Percentiles rank a stretch among this genome's conserved stretches.
phyloP scores from a whole-genome alignment of 2,888 invertebrate genomes.

The Salticus scenicus region DNA sequence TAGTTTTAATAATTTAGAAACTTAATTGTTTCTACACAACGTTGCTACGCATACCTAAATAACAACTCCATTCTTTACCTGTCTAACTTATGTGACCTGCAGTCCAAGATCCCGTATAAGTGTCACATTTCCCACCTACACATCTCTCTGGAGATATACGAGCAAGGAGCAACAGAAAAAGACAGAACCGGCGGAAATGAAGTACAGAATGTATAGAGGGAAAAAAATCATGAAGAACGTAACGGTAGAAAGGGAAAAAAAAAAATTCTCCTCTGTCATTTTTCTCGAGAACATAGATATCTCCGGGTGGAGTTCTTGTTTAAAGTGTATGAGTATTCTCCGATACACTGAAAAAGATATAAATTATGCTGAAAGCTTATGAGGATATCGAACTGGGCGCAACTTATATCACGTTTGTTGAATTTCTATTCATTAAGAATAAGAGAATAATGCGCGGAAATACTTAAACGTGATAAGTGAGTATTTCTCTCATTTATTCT shows the following conservation, averaged over 20 bases:
- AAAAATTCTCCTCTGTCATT: neutral
- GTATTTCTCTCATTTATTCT: too few species aligned
- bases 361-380: too few species aligned
- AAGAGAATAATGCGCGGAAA: too few species aligned
- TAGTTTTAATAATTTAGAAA: too few species aligned
- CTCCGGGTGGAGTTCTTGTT: constrained; percentile 33
- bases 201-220: neutral
- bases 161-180: neutral
- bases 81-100: neutral
- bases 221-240: neutral
- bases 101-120: neutral
- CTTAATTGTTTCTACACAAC: too few species aligned
- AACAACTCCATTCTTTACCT: too few species aligned
- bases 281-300: constrained; percentile 52
- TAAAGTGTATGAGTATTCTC: neutral
- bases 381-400: too few species aligned
- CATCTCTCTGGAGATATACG: neutral
- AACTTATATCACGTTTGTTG: too few species aligned
- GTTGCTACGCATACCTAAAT: too few species aligned
- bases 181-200: neutral
- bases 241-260: neutral
- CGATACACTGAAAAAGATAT: too few species aligned
- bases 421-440: too few species aligned
- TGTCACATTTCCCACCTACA: neutral
- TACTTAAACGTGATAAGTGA: too few species aligned